Percentiles rank a stretch among this genome's conserved stretches.
Evolutionary conservation across 2,888 invertebrate species (phyloP).

Genomic region (Hofmannophila pseudospretella): DNA sequence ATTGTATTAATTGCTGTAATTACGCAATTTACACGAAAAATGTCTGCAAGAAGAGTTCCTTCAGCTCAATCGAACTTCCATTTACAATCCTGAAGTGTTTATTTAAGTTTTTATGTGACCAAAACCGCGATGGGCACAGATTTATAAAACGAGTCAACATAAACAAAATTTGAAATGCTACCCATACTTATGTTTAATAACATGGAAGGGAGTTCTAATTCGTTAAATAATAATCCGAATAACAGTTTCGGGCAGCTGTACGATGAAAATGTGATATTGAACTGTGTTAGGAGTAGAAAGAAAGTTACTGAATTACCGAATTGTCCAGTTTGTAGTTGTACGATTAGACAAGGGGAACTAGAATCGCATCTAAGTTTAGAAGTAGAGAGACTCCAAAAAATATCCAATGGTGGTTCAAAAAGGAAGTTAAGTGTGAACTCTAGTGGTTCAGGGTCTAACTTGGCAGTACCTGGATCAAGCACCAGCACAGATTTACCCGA

Average conservation of each 20-base stretch:
- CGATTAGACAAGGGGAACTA: constrained; percentile 89
- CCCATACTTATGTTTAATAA: constrained; percentile 61
- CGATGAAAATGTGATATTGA: constrained; percentile 64
- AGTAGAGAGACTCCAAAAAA: constrained; percentile 70
- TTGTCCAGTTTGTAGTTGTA: constrained; percentile 94
- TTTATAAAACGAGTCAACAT: constrained; percentile 30
- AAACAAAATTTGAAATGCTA: constrained; percentile 58
- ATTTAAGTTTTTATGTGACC: constrained; percentile 31
- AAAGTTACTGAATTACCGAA: constrained; percentile 83
- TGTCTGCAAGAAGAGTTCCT: constrained; percentile 53
- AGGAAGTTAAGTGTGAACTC: constrained; percentile 54
- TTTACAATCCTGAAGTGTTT: constrained; percentile 22
- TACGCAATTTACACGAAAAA: constrained; percentile 26
- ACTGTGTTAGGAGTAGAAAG: constrained; percentile 76
- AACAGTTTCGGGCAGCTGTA: constrained; percentile 43
- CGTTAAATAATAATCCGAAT: constrained; percentile 39
- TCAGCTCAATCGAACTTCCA: constrained; percentile 40
- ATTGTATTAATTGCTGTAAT: constrained; percentile 28
- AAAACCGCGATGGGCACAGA: constrained; percentile 60
- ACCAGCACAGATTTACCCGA: constrained; percentile 38
- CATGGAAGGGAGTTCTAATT: constrained; percentile 64
- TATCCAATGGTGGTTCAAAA: constrained; percentile 49
- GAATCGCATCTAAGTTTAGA: constrained; percentile 89
- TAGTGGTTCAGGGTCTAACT: constrained; percentile 25
- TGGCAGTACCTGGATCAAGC: constrained; percentile 49